These are phyloP conservation scores for Silurus aristotelis DNA, from an alignment of 2,797 vertebrate species.

Conservation along the genomic window DNA sequence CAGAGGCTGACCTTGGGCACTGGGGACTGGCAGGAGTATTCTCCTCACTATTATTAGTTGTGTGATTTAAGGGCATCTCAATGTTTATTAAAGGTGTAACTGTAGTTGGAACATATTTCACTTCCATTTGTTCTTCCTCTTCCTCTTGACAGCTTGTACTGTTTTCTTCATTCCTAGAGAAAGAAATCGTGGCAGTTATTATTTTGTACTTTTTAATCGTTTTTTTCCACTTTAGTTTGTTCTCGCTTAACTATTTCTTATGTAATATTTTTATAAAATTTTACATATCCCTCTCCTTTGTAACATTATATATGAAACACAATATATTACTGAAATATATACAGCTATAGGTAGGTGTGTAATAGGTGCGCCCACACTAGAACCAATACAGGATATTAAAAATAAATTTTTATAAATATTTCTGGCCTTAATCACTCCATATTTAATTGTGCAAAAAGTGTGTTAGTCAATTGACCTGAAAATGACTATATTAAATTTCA, in stretches of 20 bases:
- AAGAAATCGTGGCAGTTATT: not conserved
- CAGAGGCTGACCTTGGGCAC: slow-evolving; percentile 20
- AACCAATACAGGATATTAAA: not conserved
- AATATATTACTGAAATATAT: not conserved
- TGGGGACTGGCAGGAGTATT: slow-evolving; percentile 20
- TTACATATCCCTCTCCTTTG: not conserved
- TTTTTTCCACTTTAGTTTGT: not conserved
- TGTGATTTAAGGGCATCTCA: slow-evolving; percentile 31
- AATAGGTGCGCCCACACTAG: not conserved
- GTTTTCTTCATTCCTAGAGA: slow-evolving; percentile 42
- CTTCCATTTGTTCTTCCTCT: slow-evolving; percentile 41
- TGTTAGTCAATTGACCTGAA: too few species aligned
- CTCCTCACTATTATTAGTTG: slow-evolving; percentile 33
- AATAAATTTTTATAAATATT: not conserved
- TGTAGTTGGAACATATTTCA: slow-evolving; percentile 45
- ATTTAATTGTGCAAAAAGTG: too few species aligned
- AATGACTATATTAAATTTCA: too few species aligned
- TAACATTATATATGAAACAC: too few species aligned
- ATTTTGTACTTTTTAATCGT: not conserved
- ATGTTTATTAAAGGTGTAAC: slow-evolving; percentile 19
- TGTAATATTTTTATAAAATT: too few species aligned
- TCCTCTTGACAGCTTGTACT: slow-evolving; percentile 41
- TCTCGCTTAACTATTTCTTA: not conserved
- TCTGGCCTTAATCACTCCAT: not conserved
- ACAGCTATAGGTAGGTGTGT: not conserved